Conservation (phyloP, 2,113 vertebrate species). For the Lampris incognitus region DNA sequence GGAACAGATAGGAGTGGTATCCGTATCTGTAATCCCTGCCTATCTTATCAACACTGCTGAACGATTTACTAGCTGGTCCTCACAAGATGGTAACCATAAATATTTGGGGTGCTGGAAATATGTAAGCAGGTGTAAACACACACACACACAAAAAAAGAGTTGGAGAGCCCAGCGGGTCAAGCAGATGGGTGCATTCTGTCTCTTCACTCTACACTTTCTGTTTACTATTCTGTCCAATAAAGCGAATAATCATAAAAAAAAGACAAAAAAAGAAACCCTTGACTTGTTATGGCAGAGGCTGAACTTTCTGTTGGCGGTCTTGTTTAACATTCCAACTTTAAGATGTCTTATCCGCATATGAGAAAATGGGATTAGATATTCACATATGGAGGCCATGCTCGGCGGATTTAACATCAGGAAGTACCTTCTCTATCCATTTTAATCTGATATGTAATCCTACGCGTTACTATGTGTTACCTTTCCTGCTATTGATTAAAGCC, state of each 20-base stretch:
- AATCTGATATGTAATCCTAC: not conserved
- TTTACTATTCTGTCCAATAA: too few relatives aligned
- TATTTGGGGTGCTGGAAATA: not conserved
- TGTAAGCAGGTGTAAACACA: not conserved
- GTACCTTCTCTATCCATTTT: not conserved
- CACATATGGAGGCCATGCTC: not conserved
- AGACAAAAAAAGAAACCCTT: too few relatives aligned
- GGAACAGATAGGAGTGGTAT: conserved; percentile 24
- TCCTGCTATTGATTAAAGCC: not conserved
- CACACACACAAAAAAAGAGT: too few relatives aligned
- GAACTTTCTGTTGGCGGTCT: not conserved
- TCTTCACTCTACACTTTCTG: too few relatives aligned
- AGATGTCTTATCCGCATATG: too few relatives aligned
- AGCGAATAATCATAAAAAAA: too few relatives aligned
- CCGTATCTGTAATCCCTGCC: conserved; percentile 25
- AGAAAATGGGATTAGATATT: not conserved
- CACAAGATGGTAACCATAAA: not conserved
- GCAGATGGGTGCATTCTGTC: too few relatives aligned
- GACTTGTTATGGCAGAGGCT: not conserved
- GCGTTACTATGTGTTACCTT: not conserved
- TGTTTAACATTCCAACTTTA: not conserved
- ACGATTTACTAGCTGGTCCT: not conserved
- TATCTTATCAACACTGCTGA: conserved; percentile 2
- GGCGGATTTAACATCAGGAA: not conserved
- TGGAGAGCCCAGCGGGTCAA: too few relatives aligned